Conservation (phyloP, 2,113 vertebrate genomes). For the Symphodus melops region DNA sequence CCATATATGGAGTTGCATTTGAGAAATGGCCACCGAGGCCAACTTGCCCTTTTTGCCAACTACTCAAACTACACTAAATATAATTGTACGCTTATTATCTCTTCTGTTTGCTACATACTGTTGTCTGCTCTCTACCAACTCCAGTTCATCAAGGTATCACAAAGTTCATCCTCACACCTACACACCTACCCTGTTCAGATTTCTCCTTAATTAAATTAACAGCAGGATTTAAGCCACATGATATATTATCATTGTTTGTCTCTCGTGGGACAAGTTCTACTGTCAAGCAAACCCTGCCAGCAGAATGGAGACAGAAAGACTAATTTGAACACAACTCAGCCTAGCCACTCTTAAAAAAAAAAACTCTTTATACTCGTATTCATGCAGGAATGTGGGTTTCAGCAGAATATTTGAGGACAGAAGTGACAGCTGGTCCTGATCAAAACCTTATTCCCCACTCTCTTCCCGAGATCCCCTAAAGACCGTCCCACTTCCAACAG, state of each 20-base stretch:
- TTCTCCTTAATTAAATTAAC: neutral
- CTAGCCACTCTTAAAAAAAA: conserved; percentile 9
- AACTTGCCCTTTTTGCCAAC: too few relatives aligned
- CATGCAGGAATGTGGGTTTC: conserved; percentile 56
- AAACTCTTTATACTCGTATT: conserved; percentile 43
- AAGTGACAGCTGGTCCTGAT: conserved; percentile 83
- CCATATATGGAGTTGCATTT: too few relatives aligned
- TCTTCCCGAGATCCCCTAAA: conserved; percentile 71
- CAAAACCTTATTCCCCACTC: conserved; percentile 75
- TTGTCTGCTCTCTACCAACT: neutral
- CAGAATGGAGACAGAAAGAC: conserved; percentile 38
- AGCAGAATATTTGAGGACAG: conserved; percentile 65
- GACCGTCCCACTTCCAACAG: conserved; percentile 71
- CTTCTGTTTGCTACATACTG: neutral
- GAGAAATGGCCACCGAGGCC: too few relatives aligned
- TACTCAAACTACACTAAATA: too few relatives aligned
- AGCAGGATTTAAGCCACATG: neutral
- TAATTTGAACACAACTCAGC: conserved; percentile 62
- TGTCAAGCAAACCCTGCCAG: conserved; percentile 26
- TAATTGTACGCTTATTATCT: neutral
- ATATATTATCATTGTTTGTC: neutral
- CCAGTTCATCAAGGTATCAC: too few relatives aligned
- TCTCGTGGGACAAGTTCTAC: conserved; percentile 21
- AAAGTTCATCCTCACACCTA: conserved; percentile 1
- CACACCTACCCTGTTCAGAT: neutral